A percentile compares a stretch with the other conserved stretches of the same genome.
Evolutionary conservation across 2,888 invertebrate species (phyloP).

Genomic region (Teleiodes luculella): DNA sequence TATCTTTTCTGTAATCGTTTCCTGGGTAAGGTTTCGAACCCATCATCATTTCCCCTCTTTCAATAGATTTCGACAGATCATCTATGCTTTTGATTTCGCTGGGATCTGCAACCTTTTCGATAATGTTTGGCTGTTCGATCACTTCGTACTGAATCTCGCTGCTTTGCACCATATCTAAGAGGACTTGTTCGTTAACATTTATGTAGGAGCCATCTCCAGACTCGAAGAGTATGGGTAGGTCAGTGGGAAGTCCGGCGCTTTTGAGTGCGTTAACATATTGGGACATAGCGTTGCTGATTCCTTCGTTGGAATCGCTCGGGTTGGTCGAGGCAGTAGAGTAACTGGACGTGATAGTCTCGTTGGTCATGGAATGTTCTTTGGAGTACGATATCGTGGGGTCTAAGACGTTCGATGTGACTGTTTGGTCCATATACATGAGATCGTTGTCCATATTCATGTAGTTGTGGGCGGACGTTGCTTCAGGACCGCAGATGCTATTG

Average conservation of each 20-base stretch:
- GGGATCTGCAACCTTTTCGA: constrained; percentile 69
- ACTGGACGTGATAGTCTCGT: constrained; percentile 54
- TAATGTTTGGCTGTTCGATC: constrained; percentile 73
- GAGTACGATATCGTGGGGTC: constrained; percentile 51
- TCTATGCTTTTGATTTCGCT: constrained; percentile 74
- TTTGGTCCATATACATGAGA: constrained; percentile 66
- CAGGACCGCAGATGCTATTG: constrained; percentile 66
- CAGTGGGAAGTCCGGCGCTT: constrained; percentile 67
- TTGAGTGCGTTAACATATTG: constrained; percentile 73
- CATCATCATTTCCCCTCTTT: constrained; percentile 65
- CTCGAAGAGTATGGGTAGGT: constrained; percentile 80
- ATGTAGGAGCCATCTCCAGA: constrained; percentile 82
- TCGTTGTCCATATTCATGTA: constrained; percentile 65
- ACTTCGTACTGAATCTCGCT: constrained; percentile 75
- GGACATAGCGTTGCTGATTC: constrained; percentile 65
- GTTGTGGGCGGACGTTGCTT: constrained; percentile 43
- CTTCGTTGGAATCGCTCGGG: constrained; percentile 40
- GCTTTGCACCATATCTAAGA: constrained; percentile 76
- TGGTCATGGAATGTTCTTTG: constrained; percentile 49
- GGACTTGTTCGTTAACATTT: constrained; percentile 81
- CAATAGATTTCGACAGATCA: constrained; percentile 70
- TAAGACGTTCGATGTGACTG: constrained; percentile 52
- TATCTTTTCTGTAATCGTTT: constrained; percentile 49
- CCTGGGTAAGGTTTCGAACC: constrained; percentile 49
- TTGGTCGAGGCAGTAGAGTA: constrained; percentile 47